Conservation (phyloP, 37 sponge, comb jelly and placozoan species). For the Dysidea cf. avara region DNA sequence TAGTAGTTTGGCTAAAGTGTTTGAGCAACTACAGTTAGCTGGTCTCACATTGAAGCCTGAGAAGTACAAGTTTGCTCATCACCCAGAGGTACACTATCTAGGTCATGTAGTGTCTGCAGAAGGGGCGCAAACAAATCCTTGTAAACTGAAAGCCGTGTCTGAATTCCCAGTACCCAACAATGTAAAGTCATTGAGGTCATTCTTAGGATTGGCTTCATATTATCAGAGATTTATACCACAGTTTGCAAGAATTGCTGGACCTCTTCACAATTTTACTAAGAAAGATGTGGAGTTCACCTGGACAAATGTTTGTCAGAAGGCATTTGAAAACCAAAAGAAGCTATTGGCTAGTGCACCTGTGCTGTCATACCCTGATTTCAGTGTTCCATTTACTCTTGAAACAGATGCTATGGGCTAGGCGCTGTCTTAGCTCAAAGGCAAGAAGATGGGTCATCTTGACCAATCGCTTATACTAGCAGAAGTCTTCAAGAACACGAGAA, state of each 20-base stretch:
- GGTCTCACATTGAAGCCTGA: too few species aligned
- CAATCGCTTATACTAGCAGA: slow-evolving; percentile 58
- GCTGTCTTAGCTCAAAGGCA: slow-evolving; percentile 53
- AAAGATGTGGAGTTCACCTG: slow-evolving; percentile 42
- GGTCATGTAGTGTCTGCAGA: slow-evolving; percentile 26
- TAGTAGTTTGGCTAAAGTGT: slow-evolving; percentile 18
- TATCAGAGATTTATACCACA: slow-evolving; percentile 40
- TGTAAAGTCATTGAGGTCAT: slow-evolving; percentile 6
- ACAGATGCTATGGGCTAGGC: slow-evolving; percentile 62
- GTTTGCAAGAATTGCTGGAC: slow-evolving; percentile 35
- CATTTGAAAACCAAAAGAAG: slow-evolving; percentile 42
- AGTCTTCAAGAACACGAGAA: slow-evolving; percentile 45
- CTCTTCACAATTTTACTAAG: slow-evolving; percentile 33
- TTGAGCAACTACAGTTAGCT: slow-evolving; percentile 21
- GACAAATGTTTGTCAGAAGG: slow-evolving; percentile 37
- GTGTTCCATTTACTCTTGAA: slow-evolving; percentile 21
- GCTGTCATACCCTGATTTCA: slow-evolving; percentile 37
- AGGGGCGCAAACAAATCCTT: slow-evolving; percentile 18
- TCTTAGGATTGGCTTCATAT: slow-evolving; percentile 38
- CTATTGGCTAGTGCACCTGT: slow-evolving; percentile 31
- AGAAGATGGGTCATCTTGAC: slow-evolving; percentile 12
- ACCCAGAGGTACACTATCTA: too few species aligned
- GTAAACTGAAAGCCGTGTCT: slow-evolving; percentile 27
- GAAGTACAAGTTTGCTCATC: too few species aligned
- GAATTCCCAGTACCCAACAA: slow-evolving; percentile 13